phyloP scores from a whole-genome alignment of 2,797 vertebrate genomes.

The Cossypha heuglini region DNA sequence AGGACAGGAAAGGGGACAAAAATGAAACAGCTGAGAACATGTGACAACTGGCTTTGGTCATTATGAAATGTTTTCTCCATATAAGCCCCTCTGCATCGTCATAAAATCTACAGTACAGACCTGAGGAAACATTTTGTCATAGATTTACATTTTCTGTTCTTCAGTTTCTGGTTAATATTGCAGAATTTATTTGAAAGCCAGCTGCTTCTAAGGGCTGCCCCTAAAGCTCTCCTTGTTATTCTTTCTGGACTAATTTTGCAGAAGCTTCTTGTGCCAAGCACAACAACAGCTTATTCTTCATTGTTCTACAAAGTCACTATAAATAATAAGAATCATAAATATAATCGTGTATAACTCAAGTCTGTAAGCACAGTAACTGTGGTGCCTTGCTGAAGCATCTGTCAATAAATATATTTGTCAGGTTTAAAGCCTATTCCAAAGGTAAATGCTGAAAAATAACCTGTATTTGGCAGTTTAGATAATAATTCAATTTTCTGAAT shows the following conservation, averaged over 20 bases:
- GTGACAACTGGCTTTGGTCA: background rate
- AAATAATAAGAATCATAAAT: conserved; percentile 1
- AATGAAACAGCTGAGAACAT: background rate
- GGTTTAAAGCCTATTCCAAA: conserved; percentile 6
- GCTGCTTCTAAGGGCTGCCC: background rate
- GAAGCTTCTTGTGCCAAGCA: background rate
- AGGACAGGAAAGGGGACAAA: background rate
- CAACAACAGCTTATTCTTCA: background rate
- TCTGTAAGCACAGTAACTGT: background rate
- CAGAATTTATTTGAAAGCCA: background rate
- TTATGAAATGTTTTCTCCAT: background rate
- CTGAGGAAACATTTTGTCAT: background rate
- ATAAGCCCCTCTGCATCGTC: background rate
- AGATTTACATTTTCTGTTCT: background rate
- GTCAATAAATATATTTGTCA: background rate
- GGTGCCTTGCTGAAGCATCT: background rate
- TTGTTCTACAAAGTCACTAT: background rate
- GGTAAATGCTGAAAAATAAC: conserved; percentile 13
- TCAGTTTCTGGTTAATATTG: background rate
- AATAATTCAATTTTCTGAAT: conserved; percentile 36
- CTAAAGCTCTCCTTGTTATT: background rate
- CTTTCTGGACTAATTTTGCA: background rate
- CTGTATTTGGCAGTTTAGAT: background rate
- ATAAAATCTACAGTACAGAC: background rate
- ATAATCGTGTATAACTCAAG: background rate